phyloP scores from a whole-genome alignment of 2,113 vertebrate genomes.

The Tautogolabrus adspersus region DNA sequence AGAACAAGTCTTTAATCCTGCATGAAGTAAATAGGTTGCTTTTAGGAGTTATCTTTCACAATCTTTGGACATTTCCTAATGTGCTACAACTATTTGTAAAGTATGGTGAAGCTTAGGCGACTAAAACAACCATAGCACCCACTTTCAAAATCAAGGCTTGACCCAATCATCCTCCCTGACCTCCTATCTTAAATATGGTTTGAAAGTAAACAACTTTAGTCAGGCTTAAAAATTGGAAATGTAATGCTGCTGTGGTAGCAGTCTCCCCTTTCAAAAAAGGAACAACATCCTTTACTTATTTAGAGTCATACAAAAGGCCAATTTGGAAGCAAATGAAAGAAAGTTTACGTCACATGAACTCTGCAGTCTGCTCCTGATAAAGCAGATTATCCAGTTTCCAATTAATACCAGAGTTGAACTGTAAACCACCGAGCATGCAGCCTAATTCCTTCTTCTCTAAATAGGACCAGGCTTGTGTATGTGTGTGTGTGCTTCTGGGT shows the following conservation, averaged over 20 bases:
- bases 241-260: slow-evolving; percentile 10
- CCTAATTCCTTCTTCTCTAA: slow-evolving; percentile 68
- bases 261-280: slow-evolving; percentile 15
- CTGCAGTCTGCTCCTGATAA: slow-evolving; percentile 78
- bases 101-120: not conserved
- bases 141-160: too few species aligned
- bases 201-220: not conserved
- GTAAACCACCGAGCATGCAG: slow-evolving; percentile 60
- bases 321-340: slow-evolving; percentile 55
- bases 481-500: slow-evolving; percentile 1
- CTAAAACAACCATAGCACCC: too few species aligned
- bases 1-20: too few species aligned
- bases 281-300: slow-evolving; percentile 35
- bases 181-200: not conserved
- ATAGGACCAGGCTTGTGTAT: slow-evolving; percentile 61
- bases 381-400: slow-evolving; percentile 70
- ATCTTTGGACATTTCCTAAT: not conserved
- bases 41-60: not conserved
- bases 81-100: not conserved
- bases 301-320: slow-evolving; percentile 24
- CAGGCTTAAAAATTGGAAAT: not conserved
- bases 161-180: not conserved
- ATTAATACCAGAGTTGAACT: slow-evolving; percentile 77
- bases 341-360: slow-evolving; percentile 46
- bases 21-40: too few species aligned